These are phyloP conservation scores for Gallinago nigripennis DNA, from an alignment of 2,797 vertebrate genomes.

Conservation along the genomic window DNA sequence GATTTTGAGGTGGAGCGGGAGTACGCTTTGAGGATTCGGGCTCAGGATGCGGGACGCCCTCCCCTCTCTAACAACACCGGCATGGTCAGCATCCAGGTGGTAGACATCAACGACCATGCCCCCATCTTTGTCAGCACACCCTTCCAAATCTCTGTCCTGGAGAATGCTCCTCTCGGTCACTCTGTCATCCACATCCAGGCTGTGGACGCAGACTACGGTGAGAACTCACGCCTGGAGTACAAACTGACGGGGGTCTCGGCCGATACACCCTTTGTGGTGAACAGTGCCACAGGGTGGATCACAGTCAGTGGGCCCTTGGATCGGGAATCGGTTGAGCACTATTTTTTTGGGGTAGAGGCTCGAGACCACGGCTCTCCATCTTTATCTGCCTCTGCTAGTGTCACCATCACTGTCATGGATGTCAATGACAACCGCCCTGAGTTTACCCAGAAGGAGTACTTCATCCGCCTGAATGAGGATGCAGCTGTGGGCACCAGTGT, in stretches of 20 bases:
- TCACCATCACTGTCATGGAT: conserved; percentile 96
- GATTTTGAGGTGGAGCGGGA: conserved; percentile 95
- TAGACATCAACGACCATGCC: conserved; percentile 95
- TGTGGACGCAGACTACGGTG: conserved; percentile 93
- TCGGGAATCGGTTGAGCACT: conserved; percentile 92
- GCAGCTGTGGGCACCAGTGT: conserved; percentile 93
- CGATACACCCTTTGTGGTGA: conserved; percentile 93
- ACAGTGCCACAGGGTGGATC: conserved; percentile 95
- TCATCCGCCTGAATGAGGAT: conserved; percentile 93
- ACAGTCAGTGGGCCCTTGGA: conserved; percentile 92
- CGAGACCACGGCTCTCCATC: conserved; percentile 90
- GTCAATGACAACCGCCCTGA: conserved; percentile 97
- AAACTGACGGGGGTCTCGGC: conserved; percentile 86
- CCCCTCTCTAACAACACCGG: conserved; percentile 97
- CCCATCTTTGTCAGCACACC: conserved; percentile 98
- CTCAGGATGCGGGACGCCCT: conserved; percentile 94
- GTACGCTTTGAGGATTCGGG: conserved; percentile 91
- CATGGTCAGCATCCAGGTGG: conserved; percentile 93
- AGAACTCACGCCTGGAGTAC: conserved; percentile 94
- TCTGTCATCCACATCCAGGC: conserved; percentile 98
- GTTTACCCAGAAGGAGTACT: conserved; percentile 94
- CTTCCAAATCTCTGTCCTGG: conserved; percentile 94
- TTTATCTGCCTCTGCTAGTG: conserved; percentile 92
- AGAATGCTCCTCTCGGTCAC: conserved; percentile 92
- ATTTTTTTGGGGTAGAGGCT: conserved; percentile 95